Evolutionary conservation across 2,113 vertebrate genomes (phyloP), one percentile per base, ranked within the genome.

Genomic region (Andinoacara biseriatus): DNA sequence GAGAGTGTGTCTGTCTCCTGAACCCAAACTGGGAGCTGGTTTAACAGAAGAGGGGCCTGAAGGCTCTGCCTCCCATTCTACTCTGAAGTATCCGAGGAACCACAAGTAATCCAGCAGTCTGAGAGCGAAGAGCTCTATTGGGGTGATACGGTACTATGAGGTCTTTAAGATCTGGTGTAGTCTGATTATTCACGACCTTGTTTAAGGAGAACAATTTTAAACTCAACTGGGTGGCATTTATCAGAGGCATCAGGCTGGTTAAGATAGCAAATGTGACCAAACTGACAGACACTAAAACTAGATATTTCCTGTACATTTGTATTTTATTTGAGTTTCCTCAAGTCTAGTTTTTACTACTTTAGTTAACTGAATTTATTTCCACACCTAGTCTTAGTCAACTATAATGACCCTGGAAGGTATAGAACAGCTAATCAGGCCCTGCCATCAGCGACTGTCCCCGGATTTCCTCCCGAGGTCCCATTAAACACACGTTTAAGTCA

Each of bases 151-250:
- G 40, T 1, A 2, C 40, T 0, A 49, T 1, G 5, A 69, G 24
- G 24, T 1, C 5, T 5, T 29, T 11, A 15, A 69, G 5, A 49
- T 29, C 29, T 49, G 0, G 26, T 29, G 40, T 10, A 22, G 65
- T 49, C 43, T 20, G 0, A 52, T 69, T 13, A 49, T 29, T 20
- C 29, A 49, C 7, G 63, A 49, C 3, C 43, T 52, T 0, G 6
- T 52, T 2, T 52, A 14, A 52, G 49, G 65, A 72, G 52, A n/a
- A 54, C 17, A 24, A 49, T 24, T 67, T 46, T 18, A 29, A 67
- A 0, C 2, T 67, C 0, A 67, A 46, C 63, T 40, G 10, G 38
- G 38, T 38, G 38, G 8, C 38, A 38, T 10, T 38, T 38, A 9
- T 38, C 8, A 38, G 9, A 10, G 38, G 38, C 8, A 10, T 46